Conservation (phyloP, 1,140 invertebrate species). For the Drosophila arizonae region DNA sequence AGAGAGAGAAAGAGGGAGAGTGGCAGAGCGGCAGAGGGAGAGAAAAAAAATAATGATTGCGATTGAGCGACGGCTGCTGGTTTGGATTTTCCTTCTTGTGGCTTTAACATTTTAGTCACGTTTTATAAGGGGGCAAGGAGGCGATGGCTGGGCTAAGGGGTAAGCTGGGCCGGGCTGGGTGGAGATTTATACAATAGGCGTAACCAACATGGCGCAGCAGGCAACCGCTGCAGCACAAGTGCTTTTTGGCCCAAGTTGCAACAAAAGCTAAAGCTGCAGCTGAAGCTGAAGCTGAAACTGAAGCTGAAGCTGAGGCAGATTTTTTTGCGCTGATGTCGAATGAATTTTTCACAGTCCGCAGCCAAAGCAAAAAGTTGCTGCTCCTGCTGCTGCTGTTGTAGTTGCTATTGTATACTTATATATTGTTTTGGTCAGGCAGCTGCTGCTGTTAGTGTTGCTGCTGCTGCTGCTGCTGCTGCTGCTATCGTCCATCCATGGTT, state of each 20-base stretch:
- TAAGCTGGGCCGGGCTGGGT: conserved; percentile 10
- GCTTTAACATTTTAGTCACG: conserved; percentile 78
- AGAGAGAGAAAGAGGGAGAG: background rate
- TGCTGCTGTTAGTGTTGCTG: conserved; percentile 38
- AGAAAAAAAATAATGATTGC: conserved; percentile 50
- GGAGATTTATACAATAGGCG: conserved; percentile 44
- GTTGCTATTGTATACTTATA: conserved; percentile 40
- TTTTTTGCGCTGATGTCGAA: conserved; percentile 71
- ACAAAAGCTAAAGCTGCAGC: conserved; percentile 51
- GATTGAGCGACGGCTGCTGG: conserved; percentile 66
- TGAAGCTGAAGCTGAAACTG: conserved; percentile 49
- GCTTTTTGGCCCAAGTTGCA: conserved; percentile 51
- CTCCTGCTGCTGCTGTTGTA: conserved; percentile 32
- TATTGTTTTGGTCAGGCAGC: conserved; percentile 42
- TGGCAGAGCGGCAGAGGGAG: background rate
- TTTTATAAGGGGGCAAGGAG: conserved; percentile 38
- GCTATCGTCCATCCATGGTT: conserved; percentile 55
- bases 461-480: conserved; percentile 38
- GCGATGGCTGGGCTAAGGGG: background rate
- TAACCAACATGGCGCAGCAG: conserved; percentile 73
- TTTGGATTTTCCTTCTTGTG: conserved; percentile 67
- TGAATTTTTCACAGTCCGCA: conserved; percentile 72
- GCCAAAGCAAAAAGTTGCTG: conserved; percentile 22
- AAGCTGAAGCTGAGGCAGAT: conserved; percentile 56
- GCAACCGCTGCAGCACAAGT: conserved; percentile 50